phyloP scores from a whole-genome alignment of 2,888 invertebrate species.

The Ectemnius cavifrons region DNA sequence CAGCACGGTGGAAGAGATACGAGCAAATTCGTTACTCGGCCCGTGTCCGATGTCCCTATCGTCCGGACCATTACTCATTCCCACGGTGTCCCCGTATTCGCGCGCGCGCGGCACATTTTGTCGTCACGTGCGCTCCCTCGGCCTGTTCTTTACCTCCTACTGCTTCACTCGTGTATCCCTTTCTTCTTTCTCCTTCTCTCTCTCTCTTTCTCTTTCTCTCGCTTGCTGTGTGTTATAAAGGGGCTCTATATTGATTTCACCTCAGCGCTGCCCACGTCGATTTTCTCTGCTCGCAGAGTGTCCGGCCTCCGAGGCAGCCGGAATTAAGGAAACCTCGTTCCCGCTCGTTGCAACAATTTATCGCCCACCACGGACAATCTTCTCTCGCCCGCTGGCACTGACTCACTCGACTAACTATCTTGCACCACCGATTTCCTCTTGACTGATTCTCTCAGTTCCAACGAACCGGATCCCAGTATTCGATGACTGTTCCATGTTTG shows the following conservation, averaged over 20 bases:
- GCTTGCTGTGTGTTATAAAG: slow-evolving; percentile 7
- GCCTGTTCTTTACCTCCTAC: background rate
- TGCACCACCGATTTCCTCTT: too few relatives aligned
- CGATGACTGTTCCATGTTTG: too few relatives aligned
- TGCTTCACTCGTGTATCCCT: too few relatives aligned
- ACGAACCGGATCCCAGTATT: too few relatives aligned
- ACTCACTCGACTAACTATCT: background rate
- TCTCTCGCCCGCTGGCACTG: slow-evolving; percentile 1
- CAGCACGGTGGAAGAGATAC: slow-evolving; percentile 42
- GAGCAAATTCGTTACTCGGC: slow-evolving; percentile 54
- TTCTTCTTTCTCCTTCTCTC: too few relatives aligned
- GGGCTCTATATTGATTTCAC: slow-evolving; percentile 44
- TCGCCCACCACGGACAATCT: slow-evolving; percentile 9
- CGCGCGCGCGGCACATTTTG: slow-evolving; percentile 24
- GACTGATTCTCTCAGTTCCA: too few relatives aligned
- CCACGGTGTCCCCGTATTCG: slow-evolving; percentile 37
- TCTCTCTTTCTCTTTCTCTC: too few relatives aligned
- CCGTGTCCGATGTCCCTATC: slow-evolving; percentile 47
- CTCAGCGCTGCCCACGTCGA: slow-evolving; percentile 36
- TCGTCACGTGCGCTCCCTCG: slow-evolving; percentile 13
- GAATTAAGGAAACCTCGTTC: slow-evolving; percentile 30
- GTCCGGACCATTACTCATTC: slow-evolving; percentile 49
- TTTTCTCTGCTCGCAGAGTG: slow-evolving; percentile 23
- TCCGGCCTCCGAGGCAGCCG: slow-evolving; percentile 1
- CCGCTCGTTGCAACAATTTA: slow-evolving; percentile 34